These are phyloP conservation scores for Poecilia latipinna DNA, from an alignment of 2,113 vertebrate species.

Conservation along the genomic window DNA sequence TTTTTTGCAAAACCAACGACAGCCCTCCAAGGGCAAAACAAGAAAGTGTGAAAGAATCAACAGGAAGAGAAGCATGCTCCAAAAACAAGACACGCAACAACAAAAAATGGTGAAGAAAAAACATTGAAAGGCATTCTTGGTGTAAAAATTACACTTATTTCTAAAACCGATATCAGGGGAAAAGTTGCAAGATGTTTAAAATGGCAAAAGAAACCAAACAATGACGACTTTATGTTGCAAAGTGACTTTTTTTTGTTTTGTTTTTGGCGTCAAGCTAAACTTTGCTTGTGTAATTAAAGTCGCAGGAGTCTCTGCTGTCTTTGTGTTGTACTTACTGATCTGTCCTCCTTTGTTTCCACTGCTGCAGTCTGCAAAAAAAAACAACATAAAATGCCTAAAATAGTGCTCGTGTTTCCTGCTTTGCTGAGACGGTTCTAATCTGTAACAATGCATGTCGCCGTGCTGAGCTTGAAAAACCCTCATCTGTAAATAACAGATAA, in stretches of 20 bases:
- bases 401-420: conserved; percentile 47
- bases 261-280: conserved; percentile 41
- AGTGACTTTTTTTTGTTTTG: neutral
- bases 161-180: neutral
- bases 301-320: conserved; percentile 31
- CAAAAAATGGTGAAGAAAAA: neutral
- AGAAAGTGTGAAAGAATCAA: conserved; percentile 12
- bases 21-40: conserved; percentile 10
- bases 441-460: conserved; percentile 49
- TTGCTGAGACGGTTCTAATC: conserved; percentile 53
- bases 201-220: neutral
- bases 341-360: conserved; percentile 46
- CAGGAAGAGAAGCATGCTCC: neutral
- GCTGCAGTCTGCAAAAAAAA: conserved; percentile 4
- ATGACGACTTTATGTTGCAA: neutral
- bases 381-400: conserved; percentile 36
- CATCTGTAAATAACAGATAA: conserved; percentile 58
- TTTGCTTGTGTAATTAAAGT: conserved; percentile 46
- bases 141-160: neutral
- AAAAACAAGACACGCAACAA: conserved; percentile 1
- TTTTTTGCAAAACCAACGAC: neutral
- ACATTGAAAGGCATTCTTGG: neutral
- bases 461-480: conserved; percentile 50
- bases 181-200: neutral
- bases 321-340: conserved; percentile 38